Conservation (phyloP, 2,113 vertebrate genomes). For the Bubo scandiacus region DNA sequence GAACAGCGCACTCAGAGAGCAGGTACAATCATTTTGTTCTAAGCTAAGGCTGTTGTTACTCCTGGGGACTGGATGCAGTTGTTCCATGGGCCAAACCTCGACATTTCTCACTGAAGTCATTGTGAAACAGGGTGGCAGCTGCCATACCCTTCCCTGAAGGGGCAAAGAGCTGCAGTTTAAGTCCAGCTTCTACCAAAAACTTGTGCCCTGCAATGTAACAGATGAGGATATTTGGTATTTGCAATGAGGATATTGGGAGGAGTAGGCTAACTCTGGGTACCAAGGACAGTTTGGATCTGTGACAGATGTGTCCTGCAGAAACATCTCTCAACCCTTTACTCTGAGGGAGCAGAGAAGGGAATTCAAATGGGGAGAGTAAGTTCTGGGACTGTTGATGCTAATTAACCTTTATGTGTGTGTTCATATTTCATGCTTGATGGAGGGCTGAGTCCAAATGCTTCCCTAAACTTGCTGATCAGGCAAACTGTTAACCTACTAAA, state of each 20-base stretch:
- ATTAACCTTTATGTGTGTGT: background rate
- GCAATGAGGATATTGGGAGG: background rate
- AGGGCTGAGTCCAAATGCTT: background rate
- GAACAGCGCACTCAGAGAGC: background rate
- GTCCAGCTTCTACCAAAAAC: background rate
- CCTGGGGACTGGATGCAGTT: background rate
- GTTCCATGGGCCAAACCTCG: background rate
- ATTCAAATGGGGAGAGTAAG: background rate
- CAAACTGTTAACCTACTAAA: background rate
- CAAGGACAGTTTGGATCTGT: background rate
- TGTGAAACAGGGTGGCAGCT: background rate
- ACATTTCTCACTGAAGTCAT: background rate
- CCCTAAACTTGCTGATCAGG: background rate
- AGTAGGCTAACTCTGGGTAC: background rate
- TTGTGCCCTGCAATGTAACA: background rate
- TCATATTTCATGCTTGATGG: background rate
- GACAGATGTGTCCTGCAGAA: background rate
- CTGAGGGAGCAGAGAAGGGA: background rate
- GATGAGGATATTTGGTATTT: background rate
- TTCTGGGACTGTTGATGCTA: background rate
- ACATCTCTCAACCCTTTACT: background rate
- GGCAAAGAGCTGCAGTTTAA: background rate
- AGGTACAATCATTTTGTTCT: background rate
- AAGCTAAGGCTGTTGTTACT: background rate
- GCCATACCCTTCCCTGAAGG: background rate